Evolutionary conservation across 2,113 vertebrate species (phyloP), one percentile per base, ranked within the genome.

Genomic region (Cryptoleucopteryx plumbea): DNA sequence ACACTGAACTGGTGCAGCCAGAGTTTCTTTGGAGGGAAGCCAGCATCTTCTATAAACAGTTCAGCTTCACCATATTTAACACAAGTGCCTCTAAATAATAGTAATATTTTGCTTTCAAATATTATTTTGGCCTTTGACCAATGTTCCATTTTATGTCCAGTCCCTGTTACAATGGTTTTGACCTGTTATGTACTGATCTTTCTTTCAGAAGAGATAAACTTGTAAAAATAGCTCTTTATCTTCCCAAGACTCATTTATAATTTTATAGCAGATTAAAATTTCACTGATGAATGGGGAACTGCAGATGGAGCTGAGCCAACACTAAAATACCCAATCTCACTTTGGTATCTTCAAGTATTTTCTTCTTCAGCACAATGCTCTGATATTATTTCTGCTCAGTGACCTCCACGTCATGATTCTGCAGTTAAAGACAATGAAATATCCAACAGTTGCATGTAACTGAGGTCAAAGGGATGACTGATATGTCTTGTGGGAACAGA

Each of bases 1-100:
- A 81, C 55, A 93, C 92, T 75, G 22, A 71, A 4, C 42, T 71
- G 36, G 29, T 73, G 65, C 52, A 96, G 86, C 78, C 91, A 97
- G 96, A 97, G 56, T 87, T 88, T 90, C 47, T 29, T 87, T 93
- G 93, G 81, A 94, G 80, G 58, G 79, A 96, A 94, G 93, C 85
- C 75, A 91, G 83, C 27, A 38, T 97, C 82, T 96, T 97, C 97
- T 96, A 96, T 96, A 97, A 98, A 98, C 94, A 97, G 93, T 72
- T 88, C 32, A 42, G 93, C 89, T 90, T 94, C 86, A 89, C 53
- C 79, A 70, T 93, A 95, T 88, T 96, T 96, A 94, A 95, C n/a
- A 81, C 47, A 93, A 93, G 63, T 34, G 50, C 67, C 56, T 89
- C 65, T 78, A 94, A 97, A 95, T 81, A 80, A 93, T 70, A 66